phyloP scores from a whole-genome alignment of 1,140 invertebrate species.

The Marisa cornuarietis region DNA sequence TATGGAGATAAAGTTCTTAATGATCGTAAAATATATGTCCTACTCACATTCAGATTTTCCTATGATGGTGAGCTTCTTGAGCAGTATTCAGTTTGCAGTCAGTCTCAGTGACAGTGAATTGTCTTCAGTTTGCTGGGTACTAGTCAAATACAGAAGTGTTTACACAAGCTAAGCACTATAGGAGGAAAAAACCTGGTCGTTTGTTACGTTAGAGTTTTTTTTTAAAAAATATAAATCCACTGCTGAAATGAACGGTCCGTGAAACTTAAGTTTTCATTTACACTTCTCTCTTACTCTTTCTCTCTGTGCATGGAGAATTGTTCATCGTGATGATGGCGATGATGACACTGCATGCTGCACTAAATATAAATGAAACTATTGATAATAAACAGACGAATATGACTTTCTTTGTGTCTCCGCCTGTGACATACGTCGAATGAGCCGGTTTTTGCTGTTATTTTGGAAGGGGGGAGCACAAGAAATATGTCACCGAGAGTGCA shows the following conservation, averaged over 20 bases:
- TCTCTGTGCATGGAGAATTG: neutral
- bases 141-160: neutral
- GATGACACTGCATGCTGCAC: neutral
- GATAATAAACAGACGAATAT: neutral
- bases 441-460: too few species aligned
- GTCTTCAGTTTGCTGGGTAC: neutral
- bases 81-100: neutral
- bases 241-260: neutral
- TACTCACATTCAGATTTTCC: neutral
- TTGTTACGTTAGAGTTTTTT: neutral
- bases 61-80: neutral
- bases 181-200: neutral
- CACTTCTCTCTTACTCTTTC: neutral
- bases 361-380: neutral
- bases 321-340: neutral
- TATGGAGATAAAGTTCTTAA: neutral
- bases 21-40: neutral
- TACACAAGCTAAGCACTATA: neutral
- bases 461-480: neutral
- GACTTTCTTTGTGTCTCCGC: conserved; percentile 2
- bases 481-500: neutral
- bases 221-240: neutral
- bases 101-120: neutral
- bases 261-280: neutral
- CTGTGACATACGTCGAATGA: neutral